Evolutionary conservation across 2,113 vertebrate species (phyloP), one percentile per base, ranked within the genome.

Genomic region (Dromas ardeola): DNA sequence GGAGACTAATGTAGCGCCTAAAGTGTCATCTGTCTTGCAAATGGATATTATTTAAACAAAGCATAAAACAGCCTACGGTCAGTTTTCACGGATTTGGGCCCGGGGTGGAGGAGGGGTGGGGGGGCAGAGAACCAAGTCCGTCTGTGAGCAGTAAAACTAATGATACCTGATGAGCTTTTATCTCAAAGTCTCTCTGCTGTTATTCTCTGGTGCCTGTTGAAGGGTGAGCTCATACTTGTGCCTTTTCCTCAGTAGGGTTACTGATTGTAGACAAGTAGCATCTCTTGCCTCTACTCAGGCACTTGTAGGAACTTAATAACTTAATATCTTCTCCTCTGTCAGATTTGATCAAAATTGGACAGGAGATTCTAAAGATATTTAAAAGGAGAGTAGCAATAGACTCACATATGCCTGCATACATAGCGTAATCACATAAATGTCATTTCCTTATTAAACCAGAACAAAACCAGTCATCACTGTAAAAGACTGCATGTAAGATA

Each of bases 271-370:
- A 86, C 72, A 91, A 94, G 81, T 49, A 81, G 30, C 65, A 43
- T 94, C 66, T 91, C 81, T 65, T 94, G 47, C 56, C n/a, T 92
- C 52, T 93, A 34, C 93, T 87, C 91, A 89, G 62, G 29, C 73
- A 76, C 73, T 89, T 93, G 73, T 40, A 89, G 62, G 66, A 91
- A 82, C 47, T 85, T 86, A 88, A 66, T 87, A 84, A 62, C 50
- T 91, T 94, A 92, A 84, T 95, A 81, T 76, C 56, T 81, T 76
- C 81, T 94, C 36, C 2, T 86, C 84, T 95, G 84, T 93, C 87
- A 94, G 61, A 93, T 96, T 89, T 69, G 43, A 94, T 97, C 77
- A 93, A 79, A 96, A 94, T 42, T 93, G 84, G 47, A 93, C 40
- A 65, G 56, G 52, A 95, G 74, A 93, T 93, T 85, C 81, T 87